phyloP scores from a whole-genome alignment of 2,113 vertebrate genomes.

The Scomber colias region DNA sequence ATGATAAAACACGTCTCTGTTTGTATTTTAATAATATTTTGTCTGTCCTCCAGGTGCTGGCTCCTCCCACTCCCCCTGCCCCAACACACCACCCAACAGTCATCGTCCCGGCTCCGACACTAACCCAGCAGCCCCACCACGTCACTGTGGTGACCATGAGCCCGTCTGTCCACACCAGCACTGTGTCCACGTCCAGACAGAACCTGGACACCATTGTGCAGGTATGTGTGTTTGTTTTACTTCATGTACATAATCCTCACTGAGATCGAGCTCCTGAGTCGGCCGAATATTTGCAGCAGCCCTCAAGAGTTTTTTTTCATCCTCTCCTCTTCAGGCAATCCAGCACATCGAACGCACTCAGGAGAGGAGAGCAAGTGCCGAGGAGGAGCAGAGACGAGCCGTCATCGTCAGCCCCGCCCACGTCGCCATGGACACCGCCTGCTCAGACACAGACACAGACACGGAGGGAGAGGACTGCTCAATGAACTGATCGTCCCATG shows the following conservation, averaged over 20 bases:
- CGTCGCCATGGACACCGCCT: constrained; percentile 86
- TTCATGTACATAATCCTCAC: background rate
- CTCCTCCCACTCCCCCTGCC: constrained; percentile 87
- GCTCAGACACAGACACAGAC: constrained; percentile 95
- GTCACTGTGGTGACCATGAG: constrained; percentile 98
- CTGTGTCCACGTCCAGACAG: constrained; percentile 96
- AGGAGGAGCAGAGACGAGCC: constrained; percentile 92
- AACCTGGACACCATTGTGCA: constrained; percentile 99
- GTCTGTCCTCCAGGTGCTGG: constrained; percentile 85
- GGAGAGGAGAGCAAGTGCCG: constrained; percentile 89
- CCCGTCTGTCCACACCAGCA: constrained; percentile 92
- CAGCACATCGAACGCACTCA: constrained; percentile 98
- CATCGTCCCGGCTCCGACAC: constrained; percentile 93
- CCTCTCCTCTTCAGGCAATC: constrained; percentile 88
- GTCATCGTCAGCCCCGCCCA: constrained; percentile 93
- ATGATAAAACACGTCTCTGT: background rate
- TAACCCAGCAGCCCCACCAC: constrained; percentile 91
- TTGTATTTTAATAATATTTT: background rate
- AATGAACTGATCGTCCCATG: constrained; percentile 87
- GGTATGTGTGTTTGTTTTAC: constrained; percentile 78
- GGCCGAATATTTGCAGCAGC: background rate
- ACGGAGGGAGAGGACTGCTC: constrained; percentile 92
- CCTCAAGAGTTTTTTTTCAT: background rate
- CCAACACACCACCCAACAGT: constrained; percentile 97
- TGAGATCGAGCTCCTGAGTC: no score